Evolutionary conservation across 2,113 vertebrate genomes (phyloP).

Genomic region (Pipra filicauda): DNA sequence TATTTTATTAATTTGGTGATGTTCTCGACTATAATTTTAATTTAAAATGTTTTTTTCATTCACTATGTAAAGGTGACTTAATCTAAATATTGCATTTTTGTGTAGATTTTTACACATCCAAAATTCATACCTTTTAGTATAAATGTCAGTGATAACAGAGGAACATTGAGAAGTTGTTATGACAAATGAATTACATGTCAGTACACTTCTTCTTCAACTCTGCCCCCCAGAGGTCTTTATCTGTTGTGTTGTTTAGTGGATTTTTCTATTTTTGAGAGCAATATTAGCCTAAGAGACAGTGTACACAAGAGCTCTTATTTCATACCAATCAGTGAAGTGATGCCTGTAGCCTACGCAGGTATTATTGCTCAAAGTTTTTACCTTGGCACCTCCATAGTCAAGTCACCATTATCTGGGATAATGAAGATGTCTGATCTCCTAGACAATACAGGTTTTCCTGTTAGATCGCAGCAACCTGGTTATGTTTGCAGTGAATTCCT

Average conservation of each 20-base stretch:
- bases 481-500: not conserved
- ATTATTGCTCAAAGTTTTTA: not conserved
- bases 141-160: not conserved
- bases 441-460: not conserved
- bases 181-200: not conserved
- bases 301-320: not conserved
- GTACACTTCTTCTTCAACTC: not conserved
- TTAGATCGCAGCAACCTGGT: not conserved
- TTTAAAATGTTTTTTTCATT: not conserved
- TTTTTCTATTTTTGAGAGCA: not conserved
- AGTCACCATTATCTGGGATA: not conserved
- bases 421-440: not conserved
- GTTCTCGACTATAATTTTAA: not conserved
- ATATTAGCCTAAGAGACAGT: not conserved
- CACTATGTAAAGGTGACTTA: not conserved
- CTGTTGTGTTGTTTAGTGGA: not conserved
- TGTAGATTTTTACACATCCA: not conserved
- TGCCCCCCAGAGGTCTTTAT: not conserved
- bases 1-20: not conserved
- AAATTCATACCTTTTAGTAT: not conserved
- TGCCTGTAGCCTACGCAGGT: not conserved
- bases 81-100: not conserved
- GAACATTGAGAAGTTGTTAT: not conserved
- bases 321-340: not conserved
- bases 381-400: not conserved